These are phyloP conservation scores for Phymorhynchus buccinoides DNA, from an alignment of 1,140 invertebrate genomes.

Conservation along the genomic window DNA sequence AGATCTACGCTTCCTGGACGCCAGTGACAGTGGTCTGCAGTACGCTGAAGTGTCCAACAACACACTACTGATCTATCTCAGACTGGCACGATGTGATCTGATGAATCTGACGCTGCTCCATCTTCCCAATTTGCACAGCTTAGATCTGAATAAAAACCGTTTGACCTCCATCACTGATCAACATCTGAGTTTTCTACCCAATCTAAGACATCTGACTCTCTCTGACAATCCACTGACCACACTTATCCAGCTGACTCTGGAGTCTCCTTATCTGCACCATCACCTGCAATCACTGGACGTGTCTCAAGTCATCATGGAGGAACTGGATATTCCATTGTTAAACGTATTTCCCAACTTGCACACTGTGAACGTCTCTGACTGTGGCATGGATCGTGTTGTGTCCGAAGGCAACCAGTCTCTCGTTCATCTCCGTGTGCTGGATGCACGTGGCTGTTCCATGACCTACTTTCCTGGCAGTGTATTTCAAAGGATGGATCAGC, in stretches of 20 bases:
- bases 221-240: slow-evolving; percentile 37
- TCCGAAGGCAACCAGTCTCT: background rate
- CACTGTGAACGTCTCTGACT: background rate
- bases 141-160: slow-evolving; percentile 23
- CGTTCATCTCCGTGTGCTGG: background rate
- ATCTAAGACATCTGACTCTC: slow-evolving; percentile 33
- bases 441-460: background rate
- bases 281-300: background rate
- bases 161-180: too few relatives aligned
- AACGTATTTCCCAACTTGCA: background rate
- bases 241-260: background rate
- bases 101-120: too few relatives aligned
- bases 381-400: background rate
- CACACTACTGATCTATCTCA: slow-evolving; percentile 37
- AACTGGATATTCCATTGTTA: background rate
- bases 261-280: too few relatives aligned
- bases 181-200: background rate
- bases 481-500: background rate
- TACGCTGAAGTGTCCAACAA: too few relatives aligned
- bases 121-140: too few relatives aligned
- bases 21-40: too few relatives aligned
- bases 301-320: background rate
- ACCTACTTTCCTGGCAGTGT: background rate
- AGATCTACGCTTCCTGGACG: too few relatives aligned
- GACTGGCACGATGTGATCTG: slow-evolving; percentile 10